Evolutionary conservation across 2,888 invertebrate genomes (phyloP), one percentile per base, ranked within the genome.

Genomic region (Physocephala rufipes): DNA sequence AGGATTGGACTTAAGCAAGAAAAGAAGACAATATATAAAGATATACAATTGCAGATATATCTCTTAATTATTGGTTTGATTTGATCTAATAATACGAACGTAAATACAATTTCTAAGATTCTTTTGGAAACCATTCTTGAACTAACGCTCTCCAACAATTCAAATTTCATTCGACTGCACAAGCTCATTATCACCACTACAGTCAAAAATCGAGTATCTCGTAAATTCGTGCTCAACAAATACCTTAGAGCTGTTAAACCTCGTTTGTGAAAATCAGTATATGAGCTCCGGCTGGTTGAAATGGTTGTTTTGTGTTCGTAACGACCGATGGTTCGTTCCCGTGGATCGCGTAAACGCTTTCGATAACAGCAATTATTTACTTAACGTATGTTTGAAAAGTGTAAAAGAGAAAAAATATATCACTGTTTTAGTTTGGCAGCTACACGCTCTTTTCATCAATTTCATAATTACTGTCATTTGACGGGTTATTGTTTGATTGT

Each of bases 201-300:
- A 2, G 19, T 13, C 19, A 3, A 2, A 49, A 3, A 19, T 2
- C 49, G 49, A 19, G 16, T 13, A 49, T 13, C 49, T n/a, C 49
- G 19, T 15, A 45, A 49, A 15, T 12, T 19, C 49, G 49, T n/a
- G 19, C 21, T 55, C 19, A 55, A 24, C 45, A n/a, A 9, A 21
- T 59, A 47, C 36, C 36, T 59, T 61, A 61, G 59, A 28, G 19
- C n/a, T 28, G 28, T 36, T 61, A 21, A 36, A 67, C 49, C 67
- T 68, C 49, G 30, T 24, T 68, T 49, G 45, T 45, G 49, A n/a
- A 36, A 61, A 47, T 68, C 67, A 68, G 67, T 68, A 19, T 49
- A 49, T 61, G 67, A 24, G 49, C 30, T 68, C 36, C 67, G 61
- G 30, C 49, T 59, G 67, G 47, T n/a, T 49, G n/a, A 15, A 19